Evolutionary conservation across 2,797 vertebrate species (phyloP).

Genomic region (Crenichthys baileyi): DNA sequence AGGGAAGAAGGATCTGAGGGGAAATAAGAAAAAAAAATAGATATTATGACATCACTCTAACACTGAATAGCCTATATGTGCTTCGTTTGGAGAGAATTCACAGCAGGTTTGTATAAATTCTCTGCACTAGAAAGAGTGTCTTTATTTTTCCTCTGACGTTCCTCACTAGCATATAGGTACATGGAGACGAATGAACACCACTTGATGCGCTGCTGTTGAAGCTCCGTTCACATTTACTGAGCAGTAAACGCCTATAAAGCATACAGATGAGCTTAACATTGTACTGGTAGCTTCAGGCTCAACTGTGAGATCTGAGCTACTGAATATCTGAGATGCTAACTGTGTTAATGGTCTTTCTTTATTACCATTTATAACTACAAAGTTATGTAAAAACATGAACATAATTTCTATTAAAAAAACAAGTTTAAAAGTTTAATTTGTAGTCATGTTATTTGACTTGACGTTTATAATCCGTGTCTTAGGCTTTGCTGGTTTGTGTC

Average conservation of each 20-base stretch:
- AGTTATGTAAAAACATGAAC: constrained; percentile 78
- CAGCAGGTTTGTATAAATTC: constrained; percentile 76
- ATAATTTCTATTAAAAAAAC: constrained; percentile 82
- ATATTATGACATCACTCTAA: constrained; percentile 55
- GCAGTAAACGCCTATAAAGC: constrained; percentile 51
- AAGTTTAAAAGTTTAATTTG: constrained; percentile 73
- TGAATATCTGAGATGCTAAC: constrained; percentile 74
- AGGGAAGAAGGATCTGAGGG: constrained; percentile 26
- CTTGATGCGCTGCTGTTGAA: constrained; percentile 44
- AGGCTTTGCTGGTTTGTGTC: neutral
- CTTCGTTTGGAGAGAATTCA: constrained; percentile 73
- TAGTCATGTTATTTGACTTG: constrained; percentile 22
- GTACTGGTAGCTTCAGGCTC: constrained; percentile 70
- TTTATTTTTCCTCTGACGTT: constrained; percentile 44
- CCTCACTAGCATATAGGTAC: constrained; percentile 58
- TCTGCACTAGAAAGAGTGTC: constrained; percentile 56
- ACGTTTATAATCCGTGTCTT: neutral
- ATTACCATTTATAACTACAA: constrained; percentile 79
- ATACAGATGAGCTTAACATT: constrained; percentile 73
- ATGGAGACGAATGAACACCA: constrained; percentile 53
- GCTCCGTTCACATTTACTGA: constrained; percentile 45
- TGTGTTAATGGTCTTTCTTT: constrained; percentile 79
- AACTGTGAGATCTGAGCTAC: constrained; percentile 61
- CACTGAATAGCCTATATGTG: constrained; percentile 65
- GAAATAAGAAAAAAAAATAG: constrained; percentile 40